Conservation (phyloP, 1,140 invertebrate species). For the Drosophila pectinifera region DNA sequence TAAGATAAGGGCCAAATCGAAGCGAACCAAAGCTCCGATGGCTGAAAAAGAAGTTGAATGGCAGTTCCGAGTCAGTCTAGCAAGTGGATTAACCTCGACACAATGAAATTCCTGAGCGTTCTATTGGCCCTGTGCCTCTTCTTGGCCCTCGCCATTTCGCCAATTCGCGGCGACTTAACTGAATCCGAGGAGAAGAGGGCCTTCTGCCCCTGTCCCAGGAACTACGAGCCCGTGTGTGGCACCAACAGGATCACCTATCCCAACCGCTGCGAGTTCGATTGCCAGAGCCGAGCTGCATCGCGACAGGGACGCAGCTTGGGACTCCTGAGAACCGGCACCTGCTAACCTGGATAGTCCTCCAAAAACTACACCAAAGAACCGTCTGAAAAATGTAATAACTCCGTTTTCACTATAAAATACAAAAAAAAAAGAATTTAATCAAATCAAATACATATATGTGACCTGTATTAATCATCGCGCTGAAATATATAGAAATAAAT, state of each 20-base stretch:
- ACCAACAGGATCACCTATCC: slow-evolving; percentile 85
- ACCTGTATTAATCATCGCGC: slow-evolving; percentile 64
- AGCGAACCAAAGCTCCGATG: slow-evolving; percentile 21
- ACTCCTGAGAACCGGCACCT: slow-evolving; percentile 59
- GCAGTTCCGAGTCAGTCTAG: slow-evolving; percentile 51
- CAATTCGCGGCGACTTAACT: slow-evolving; percentile 16
- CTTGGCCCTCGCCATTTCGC: slow-evolving; percentile 32
- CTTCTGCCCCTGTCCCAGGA: slow-evolving; percentile 85
- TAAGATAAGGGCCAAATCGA: slow-evolving; percentile 63
- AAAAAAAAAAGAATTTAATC: slow-evolving; percentile 12
- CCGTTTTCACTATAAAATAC: too few species aligned
- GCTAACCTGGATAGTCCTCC: slow-evolving; percentile 29
- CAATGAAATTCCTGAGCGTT: slow-evolving; percentile 62
- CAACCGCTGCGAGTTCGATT: slow-evolving; percentile 86
- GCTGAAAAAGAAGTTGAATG: slow-evolving; percentile 12
- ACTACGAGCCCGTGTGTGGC: slow-evolving; percentile 86
- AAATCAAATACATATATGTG: slow-evolving; percentile 9
- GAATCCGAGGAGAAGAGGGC: neutral
- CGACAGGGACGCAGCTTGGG: slow-evolving; percentile 70
- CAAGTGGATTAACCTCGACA: slow-evolving; percentile 63
- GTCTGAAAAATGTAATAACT: slow-evolving; percentile 18
- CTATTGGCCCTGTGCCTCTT: slow-evolving; percentile 63
- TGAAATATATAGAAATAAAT: slow-evolving; percentile 35
- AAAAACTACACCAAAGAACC: neutral
- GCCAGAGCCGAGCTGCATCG: slow-evolving; percentile 58